These are phyloP conservation scores for Albula goreensis DNA, from an alignment of 2,113 vertebrate species.

Conservation along the genomic window DNA sequence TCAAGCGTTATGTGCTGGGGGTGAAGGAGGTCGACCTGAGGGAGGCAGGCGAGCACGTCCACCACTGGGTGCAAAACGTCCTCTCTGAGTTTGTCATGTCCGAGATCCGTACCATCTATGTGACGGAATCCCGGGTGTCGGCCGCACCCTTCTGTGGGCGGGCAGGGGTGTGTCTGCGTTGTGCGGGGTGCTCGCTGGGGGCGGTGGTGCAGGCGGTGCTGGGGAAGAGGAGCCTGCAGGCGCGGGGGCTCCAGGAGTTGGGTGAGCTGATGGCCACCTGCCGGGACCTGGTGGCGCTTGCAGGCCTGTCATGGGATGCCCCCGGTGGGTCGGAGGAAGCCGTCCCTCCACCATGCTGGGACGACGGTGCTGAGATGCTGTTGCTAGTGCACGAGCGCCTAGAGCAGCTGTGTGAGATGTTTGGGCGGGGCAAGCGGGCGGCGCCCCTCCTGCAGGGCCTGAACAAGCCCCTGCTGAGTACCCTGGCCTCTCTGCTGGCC, in stretches of 20 bases:
- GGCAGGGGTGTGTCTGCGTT: slow-evolving; percentile 87
- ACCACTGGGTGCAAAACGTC: slow-evolving; percentile 97
- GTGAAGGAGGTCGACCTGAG: slow-evolving; percentile 85
- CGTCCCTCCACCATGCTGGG: slow-evolving; percentile 88
- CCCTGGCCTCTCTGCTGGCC: slow-evolving; percentile 85
- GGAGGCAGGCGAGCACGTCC: slow-evolving; percentile 89
- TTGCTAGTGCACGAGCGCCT: slow-evolving; percentile 92
- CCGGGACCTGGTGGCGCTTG: slow-evolving; percentile 82
- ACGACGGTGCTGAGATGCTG: slow-evolving; percentile 86
- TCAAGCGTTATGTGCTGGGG: slow-evolving; percentile 89
- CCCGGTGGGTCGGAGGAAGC: slow-evolving; percentile 78
- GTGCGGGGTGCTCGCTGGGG: slow-evolving; percentile 91
- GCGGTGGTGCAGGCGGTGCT: slow-evolving; percentile 91
- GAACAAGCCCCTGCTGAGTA: slow-evolving; percentile 93
- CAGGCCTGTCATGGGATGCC: slow-evolving; percentile 79
- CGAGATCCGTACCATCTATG: slow-evolving; percentile 92
- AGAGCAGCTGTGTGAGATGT: slow-evolving; percentile 93
- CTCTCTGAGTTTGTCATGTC: slow-evolving; percentile 98
- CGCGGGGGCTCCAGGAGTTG: slow-evolving; percentile 91
- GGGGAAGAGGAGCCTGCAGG: slow-evolving; percentile 90
- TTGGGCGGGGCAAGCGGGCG: slow-evolving; percentile 89
- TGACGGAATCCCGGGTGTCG: slow-evolving; percentile 81
- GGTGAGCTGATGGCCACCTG: slow-evolving; percentile 89
- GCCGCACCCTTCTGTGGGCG: slow-evolving; percentile 77
- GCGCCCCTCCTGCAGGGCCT: slow-evolving; percentile 91